Conservation (phyloP, 1,140 invertebrate species). For the Trichonephila clavata region DNA sequence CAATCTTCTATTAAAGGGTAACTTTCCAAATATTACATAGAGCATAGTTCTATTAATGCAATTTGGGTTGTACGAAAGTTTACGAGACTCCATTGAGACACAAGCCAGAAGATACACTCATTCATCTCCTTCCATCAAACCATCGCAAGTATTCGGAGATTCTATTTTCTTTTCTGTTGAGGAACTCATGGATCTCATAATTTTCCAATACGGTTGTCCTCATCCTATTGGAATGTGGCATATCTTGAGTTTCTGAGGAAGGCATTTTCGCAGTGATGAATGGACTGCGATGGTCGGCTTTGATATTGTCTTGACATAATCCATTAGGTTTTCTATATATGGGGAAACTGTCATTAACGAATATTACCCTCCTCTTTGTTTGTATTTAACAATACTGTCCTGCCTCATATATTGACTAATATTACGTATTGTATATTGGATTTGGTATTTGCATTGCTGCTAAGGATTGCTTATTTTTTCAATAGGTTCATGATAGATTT, state of each 20-base stretch:
- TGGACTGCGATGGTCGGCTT: background rate
- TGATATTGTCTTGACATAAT: slow-evolving; percentile 15
- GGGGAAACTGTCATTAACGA: too few relatives aligned
- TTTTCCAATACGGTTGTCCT: slow-evolving; percentile 2
- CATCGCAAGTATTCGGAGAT: background rate
- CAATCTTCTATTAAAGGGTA: too few relatives aligned
- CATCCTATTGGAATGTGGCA: slow-evolving; percentile 15
- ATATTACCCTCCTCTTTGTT: too few relatives aligned
- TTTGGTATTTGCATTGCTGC: too few relatives aligned
- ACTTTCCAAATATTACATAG: too few relatives aligned
- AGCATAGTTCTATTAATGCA: too few relatives aligned
- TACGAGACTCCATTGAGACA: background rate
- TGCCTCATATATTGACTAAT: too few relatives aligned
- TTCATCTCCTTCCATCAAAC: slow-evolving; percentile 11
- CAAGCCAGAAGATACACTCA: background rate
- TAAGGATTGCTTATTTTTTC: too few relatives aligned
- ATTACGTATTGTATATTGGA: too few relatives aligned
- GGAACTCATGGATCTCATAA: background rate
- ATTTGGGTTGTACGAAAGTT: background rate
- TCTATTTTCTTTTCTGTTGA: too few relatives aligned
- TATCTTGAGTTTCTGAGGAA: background rate
- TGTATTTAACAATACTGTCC: too few relatives aligned
- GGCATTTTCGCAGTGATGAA: background rate
- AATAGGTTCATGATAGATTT: too few relatives aligned
- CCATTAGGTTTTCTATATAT: background rate